Evolutionary conservation across 2,113 vertebrate species (phyloP).

Genomic region (Tichodroma muraria): DNA sequence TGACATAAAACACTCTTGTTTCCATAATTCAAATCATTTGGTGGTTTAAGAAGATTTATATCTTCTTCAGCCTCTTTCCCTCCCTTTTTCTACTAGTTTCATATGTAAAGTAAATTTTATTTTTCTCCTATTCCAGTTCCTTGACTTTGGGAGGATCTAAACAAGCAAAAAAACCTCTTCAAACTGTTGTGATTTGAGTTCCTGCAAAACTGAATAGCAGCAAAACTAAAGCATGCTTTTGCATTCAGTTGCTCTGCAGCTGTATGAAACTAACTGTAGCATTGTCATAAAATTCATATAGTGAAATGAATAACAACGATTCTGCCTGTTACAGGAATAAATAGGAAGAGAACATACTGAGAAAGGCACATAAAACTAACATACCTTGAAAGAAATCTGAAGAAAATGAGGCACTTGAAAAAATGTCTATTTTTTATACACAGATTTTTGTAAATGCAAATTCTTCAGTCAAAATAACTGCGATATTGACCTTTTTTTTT

Average conservation of each 20-base stretch:
- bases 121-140: not conserved
- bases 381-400: not conserved
- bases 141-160: not conserved
- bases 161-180: not conserved
- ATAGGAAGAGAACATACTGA: not conserved
- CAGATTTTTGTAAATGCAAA: not conserved
- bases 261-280: not conserved
- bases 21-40: slow-evolving; percentile 37
- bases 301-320: not conserved
- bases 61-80: not conserved
- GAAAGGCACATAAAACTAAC: not conserved
- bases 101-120: not conserved
- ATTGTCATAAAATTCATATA: not conserved
- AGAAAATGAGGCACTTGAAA: not conserved
- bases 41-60: slow-evolving; percentile 4
- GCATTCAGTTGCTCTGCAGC: not conserved
- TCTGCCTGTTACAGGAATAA: not conserved
- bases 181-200: not conserved
- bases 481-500: not conserved
- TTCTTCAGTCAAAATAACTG: not conserved
- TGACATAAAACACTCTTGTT: slow-evolving; percentile 42
- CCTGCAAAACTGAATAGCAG: not conserved
- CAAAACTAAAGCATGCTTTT: not conserved
- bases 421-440: not conserved
- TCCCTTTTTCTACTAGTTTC: not conserved